Evolutionary conservation across 2,113 vertebrate genomes (phyloP).

Genomic region (Limanda limanda): DNA sequence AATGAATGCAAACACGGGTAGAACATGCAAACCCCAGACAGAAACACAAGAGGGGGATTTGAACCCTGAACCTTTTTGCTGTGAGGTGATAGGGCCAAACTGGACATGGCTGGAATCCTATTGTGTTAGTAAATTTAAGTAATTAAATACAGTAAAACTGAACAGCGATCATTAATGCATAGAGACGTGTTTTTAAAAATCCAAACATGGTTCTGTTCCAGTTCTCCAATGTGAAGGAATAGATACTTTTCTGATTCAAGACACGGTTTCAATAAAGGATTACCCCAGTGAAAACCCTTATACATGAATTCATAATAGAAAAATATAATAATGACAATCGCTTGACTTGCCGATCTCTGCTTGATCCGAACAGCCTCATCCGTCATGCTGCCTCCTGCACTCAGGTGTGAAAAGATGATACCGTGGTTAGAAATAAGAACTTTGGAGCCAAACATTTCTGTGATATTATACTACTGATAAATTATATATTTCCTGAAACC

Average conservation of each 20-base stretch:
- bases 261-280: not conserved
- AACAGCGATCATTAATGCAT: not conserved
- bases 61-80: too few species aligned
- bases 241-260: slow-evolving; percentile 4
- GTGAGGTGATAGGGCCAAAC: too few species aligned
- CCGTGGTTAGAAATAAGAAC: not conserved
- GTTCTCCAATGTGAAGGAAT: not conserved
- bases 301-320: slow-evolving; percentile 19
- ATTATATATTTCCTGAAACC: not conserved
- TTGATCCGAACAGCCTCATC: not conserved
- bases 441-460: not conserved
- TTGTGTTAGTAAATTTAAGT: not conserved
- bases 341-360: not conserved
- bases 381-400: not conserved
- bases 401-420: not conserved
- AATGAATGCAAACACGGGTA: too few species aligned
- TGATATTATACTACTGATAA: not conserved
- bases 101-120: too few species aligned
- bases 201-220: not conserved
- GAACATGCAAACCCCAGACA: too few species aligned
- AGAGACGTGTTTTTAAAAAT: not conserved
- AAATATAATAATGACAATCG: not conserved
- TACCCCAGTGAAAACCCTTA: slow-evolving; percentile 8
- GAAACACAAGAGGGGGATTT: too few species aligned
- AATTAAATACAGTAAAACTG: not conserved